phyloP scores from a whole-genome alignment of 1,140 invertebrate genomes.

The Euura lappo region DNA sequence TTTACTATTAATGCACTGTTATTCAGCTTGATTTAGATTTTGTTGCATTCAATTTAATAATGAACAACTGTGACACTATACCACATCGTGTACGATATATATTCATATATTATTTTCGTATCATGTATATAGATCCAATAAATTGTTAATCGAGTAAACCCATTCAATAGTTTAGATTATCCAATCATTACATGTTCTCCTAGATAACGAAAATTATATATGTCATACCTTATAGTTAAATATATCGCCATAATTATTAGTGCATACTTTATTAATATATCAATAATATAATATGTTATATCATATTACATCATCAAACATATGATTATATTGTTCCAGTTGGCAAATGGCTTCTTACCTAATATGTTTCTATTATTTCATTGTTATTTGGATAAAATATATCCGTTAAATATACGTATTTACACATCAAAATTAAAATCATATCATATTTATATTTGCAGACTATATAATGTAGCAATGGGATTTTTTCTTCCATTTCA shows the following conservation, averaged over 20 bases:
- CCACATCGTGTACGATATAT: not conserved
- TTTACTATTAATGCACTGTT: not conserved
- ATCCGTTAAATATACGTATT: constrained; percentile 42
- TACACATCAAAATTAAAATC: not conserved
- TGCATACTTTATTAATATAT: not conserved
- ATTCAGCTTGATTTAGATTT: not conserved
- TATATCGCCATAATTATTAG: not conserved
- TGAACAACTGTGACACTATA: not conserved
- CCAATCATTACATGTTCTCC: not conserved
- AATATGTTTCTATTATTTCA: constrained; percentile 57
- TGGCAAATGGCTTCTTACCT: constrained; percentile 38
- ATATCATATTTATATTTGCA: too few species aligned
- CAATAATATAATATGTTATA: not conserved
- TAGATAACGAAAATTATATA: not conserved
- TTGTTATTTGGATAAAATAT: constrained; percentile 45
- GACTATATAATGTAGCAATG: too few species aligned
- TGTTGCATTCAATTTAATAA: not conserved
- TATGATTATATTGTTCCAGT: not conserved
- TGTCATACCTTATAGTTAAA: not conserved
- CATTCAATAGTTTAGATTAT: constrained; percentile 4
- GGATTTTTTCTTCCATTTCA: too few species aligned
- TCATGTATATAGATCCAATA: not conserved
- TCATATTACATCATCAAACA: not conserved
- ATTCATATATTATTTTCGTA: not conserved
- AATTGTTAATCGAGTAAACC: not conserved